Evolutionary conservation across 2,797 vertebrate genomes (phyloP), one percentile per base, ranked within the genome.

Genomic region (Sphenodon punctatus): DNA sequence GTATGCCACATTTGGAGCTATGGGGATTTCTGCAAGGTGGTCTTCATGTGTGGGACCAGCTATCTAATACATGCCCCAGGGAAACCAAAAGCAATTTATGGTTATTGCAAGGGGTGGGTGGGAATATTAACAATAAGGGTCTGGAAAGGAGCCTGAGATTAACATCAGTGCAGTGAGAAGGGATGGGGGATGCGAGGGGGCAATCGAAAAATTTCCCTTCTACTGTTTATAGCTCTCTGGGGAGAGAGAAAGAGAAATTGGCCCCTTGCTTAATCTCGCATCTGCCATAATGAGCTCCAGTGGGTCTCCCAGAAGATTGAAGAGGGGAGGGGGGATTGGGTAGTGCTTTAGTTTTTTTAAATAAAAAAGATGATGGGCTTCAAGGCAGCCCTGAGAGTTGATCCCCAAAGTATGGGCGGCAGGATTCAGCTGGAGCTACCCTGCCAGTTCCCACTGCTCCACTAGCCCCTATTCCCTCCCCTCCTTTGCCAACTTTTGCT

Each of bases 121-220:
- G 61, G 39, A 23, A 14, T 8, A n/a, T 19, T 42, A 67, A 22
- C 66, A 56, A 6, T 8, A 11, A 41, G 80, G 13, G n/a, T 30
- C 67, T 65, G 73, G 68, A 59, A 85, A 85, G 43, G 22, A 87
- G 32, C 49, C 45, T 39, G 79, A 55, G 38, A 51, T 68, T 64
- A 72, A 48, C 36, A 53, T 25, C 4, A 59, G 30, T 39, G 65
- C 89, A 75, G 27, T 27, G 80, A 69, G 64, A 58, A 48, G 42
- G 56, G 51, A 71, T 59, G 43, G 45, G 75, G 43, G 46, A 46
- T 36, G 36, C 48, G 79, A 85, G 84, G n/a, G 51, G 46, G 32
- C 42, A n/a, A n/a, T 55, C 60, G 69, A 56, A 82, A 86, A 89
- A 75, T 61, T 84, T 85, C 77, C 74, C 86, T 81, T 49, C 78